Percentiles rank a stretch among this genome's conserved stretches.
Conservation (phyloP, 2,113 vertebrate genomes). For the Laticauda colubrina region DNA sequence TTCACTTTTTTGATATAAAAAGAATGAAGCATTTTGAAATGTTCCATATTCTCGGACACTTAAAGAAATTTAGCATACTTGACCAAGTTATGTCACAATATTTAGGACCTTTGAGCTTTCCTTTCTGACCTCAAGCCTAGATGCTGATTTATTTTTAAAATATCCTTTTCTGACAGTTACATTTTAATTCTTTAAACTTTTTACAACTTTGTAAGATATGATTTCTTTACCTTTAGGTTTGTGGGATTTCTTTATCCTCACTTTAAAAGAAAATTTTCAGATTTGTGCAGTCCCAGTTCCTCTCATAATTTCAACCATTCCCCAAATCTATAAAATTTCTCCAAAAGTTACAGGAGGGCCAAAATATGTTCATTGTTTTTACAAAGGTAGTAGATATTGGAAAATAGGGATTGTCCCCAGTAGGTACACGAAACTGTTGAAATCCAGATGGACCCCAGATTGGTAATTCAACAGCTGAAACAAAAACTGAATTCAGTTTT, state of each 20-base stretch:
- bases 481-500: background rate
- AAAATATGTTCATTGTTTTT: background rate
- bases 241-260: background rate
- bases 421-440: background rate
- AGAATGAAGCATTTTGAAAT: slow-evolving; percentile 2
- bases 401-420: background rate
- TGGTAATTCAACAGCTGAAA: slow-evolving; percentile 12
- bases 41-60: slow-evolving; percentile 9
- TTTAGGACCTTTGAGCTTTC: background rate
- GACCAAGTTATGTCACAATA: background rate
- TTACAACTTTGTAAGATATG: background rate
- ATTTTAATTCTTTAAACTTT: background rate
- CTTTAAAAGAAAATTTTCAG: background rate
- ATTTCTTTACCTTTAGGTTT: background rate
- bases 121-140: background rate
- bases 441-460: slow-evolving; percentile 9
- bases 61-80: slow-evolving; percentile 26
- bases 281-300: background rate
- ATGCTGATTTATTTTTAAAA: background rate
- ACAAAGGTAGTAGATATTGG: background rate
- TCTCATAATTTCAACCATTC: background rate
- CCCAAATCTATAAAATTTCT: background rate
- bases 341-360: background rate
- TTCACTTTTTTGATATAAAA: slow-evolving; percentile 9
- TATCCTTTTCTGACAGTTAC: background rate